A percentile compares a stretch with the other conserved stretches of the same genome.
phyloP scores from a whole-genome alignment of 2,113 vertebrate species.

The Xenopus laevis region DNA sequence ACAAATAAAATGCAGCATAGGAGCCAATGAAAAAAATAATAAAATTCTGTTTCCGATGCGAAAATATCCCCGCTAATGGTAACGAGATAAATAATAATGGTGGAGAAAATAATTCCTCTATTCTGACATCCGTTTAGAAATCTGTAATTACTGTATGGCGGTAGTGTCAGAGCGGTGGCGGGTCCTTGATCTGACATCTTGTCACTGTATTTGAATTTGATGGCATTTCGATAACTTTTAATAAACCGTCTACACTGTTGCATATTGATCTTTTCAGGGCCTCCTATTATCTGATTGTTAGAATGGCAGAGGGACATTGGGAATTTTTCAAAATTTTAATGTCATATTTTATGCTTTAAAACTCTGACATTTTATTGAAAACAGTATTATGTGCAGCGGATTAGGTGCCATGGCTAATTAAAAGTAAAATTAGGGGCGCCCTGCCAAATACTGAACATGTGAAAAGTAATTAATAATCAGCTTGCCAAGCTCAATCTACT shows the following conservation, averaged over 20 bases:
- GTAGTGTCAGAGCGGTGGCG: not conserved
- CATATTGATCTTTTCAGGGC: constrained; percentile 10
- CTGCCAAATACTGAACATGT: too few relatives aligned
- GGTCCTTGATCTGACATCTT: constrained; percentile 14
- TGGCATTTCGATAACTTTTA: constrained; percentile 32
- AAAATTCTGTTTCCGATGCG: constrained; percentile 22
- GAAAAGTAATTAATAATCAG: too few relatives aligned
- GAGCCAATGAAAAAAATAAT: constrained; percentile 37
- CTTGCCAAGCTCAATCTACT: too few relatives aligned
- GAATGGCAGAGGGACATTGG: not conserved
- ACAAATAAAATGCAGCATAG: constrained; percentile 33
- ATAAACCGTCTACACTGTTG: constrained; percentile 1
- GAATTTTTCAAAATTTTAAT: not conserved
- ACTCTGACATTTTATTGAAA: too few relatives aligned
- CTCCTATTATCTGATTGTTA: not conserved
- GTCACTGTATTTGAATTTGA: constrained; percentile 13
- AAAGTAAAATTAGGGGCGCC: too few relatives aligned
- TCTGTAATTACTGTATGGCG: not conserved
- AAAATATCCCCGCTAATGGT: not conserved
- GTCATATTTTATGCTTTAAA: not conserved
- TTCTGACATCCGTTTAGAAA: not conserved
- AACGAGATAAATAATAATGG: too few relatives aligned
- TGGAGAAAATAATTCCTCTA: too few relatives aligned
- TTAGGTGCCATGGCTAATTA: too few relatives aligned
- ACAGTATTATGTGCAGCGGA: too few relatives aligned